A percentile compares a stretch with the other conserved stretches of the same genome.
phyloP scores from a whole-genome alignment of 2,113 vertebrate species.

The Tamias sibiricus region DNA sequence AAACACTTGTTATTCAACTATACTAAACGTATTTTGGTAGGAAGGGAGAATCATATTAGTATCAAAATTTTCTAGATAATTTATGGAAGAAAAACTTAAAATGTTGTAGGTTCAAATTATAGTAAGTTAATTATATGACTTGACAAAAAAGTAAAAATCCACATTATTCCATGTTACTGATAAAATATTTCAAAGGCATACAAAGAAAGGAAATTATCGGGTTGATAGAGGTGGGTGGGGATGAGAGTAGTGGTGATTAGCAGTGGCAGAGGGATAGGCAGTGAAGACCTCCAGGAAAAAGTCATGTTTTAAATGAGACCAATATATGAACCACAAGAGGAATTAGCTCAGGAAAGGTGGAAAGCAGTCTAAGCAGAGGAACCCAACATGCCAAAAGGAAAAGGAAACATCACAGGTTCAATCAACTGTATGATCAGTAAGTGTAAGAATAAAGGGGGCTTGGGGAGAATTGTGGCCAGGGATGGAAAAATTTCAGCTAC shows the following conservation, averaged over 20 bases:
- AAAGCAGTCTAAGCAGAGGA: not conserved
- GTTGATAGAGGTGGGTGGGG: not conserved
- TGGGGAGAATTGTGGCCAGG: not conserved
- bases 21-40: not conserved
- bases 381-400: not conserved
- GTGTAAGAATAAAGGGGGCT: not conserved
- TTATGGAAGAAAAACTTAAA: not conserved
- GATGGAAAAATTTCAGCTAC: not conserved
- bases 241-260: not conserved
- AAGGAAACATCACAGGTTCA: not conserved
- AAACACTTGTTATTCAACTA: not conserved
- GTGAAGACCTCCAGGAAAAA: not conserved
- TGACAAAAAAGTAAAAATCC: not conserved
- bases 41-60: not conserved
- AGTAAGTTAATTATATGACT: slow-evolving; percentile 32
- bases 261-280: rapidly evolving
- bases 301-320: not conserved
- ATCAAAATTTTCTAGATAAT: slow-evolving; percentile 8
- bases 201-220: not conserved
- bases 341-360: not conserved
- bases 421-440: no score
- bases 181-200: not conserved
- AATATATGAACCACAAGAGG: not conserved
- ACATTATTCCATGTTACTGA: not conserved
- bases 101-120: not conserved